Conservation (phyloP, 2,113 vertebrate species). For the Leptodactylus fuscus region DNA sequence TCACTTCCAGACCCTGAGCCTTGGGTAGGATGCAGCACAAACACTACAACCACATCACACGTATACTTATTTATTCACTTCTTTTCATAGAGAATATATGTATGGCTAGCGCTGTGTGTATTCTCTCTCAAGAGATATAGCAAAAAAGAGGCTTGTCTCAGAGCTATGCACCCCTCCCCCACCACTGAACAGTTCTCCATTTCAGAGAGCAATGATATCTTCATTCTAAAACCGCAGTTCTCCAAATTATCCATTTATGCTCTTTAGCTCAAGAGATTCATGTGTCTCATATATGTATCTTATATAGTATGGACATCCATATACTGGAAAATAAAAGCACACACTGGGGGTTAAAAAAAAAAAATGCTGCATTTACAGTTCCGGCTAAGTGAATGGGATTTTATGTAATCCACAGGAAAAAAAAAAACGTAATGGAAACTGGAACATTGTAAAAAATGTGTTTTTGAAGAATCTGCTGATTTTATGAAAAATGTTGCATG, state of each 20-base stretch:
- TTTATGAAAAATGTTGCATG: no score
- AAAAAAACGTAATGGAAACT: no score
- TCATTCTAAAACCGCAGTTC: neutral
- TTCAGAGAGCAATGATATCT: slow-evolving; percentile 1
- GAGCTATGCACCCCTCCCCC: neutral
- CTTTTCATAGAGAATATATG: slow-evolving; percentile 8
- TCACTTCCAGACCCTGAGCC: neutral
- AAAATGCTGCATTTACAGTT: no score
- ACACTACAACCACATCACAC: neutral
- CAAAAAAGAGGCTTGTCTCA: neutral
- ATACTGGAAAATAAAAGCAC: neutral
- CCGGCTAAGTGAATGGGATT: no score
- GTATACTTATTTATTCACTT: neutral
- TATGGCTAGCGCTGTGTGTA: neutral
- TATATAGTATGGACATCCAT: neutral
- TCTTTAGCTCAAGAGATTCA: neutral
- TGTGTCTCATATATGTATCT: no score
- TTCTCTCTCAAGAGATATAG: neutral
- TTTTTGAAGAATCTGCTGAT: no score
- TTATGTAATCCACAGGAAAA: no score
- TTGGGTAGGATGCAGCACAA: neutral
- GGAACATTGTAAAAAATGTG: no score
- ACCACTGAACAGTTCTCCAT: neutral
- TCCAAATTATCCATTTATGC: slow-evolving; percentile 24
- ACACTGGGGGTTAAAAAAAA: no score